Base-by-base conservation (phyloP, 2,888 invertebrate genomes). In the Philaethria dido region DNA sequence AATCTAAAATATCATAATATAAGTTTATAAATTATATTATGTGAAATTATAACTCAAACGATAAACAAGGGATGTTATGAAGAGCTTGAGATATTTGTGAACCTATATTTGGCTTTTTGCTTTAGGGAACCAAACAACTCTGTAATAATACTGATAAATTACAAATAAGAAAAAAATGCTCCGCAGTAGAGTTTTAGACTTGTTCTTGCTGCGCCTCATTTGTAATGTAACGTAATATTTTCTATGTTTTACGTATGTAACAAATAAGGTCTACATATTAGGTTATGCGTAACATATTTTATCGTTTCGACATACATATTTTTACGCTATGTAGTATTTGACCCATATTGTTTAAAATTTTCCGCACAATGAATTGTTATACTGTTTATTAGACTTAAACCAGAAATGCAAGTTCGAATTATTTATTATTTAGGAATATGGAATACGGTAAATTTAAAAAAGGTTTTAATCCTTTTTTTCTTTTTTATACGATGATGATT, bases 361-460 rank as follows among this genome's bases (percentile, higher is more conserved):
- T 55, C 55, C 55, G 14, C 36, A 55, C 0, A 14, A 54, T 33
- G 14, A 20, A 14, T 55, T 36, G 36, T 55, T 3, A 20, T 14
- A 54, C 6, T 54, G 36, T 20, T 55, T 55, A 20, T 36, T 13
- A 39, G 14, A 39, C 8, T 54, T 36, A 36, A 36, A 54, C 33
- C 18, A 20, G 18, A 36, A 20, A 36, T 20, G 20, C 36, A 39
- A 48, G 48, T n/a, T 48, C 22, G 1, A 8, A 48, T 25, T 25
- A n/a, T 3, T 1, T 6, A 8, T 9, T 8, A 33, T 33, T n/a
- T n/a, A n/a, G n/a, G n/a, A n/a, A n/a, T n/a, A n/a, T n/a, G n/a
- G n/a, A n/a, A n/a, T n/a, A n/a, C n/a, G n/a, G n/a, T n/a, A n/a
- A n/a, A n/a, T n/a, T n/a, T n/a, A n/a, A n/a, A n/a, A n/a, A n/a